Conservation (phyloP, 2,797 vertebrate genomes). For the Leptoclinus maculatus region DNA sequence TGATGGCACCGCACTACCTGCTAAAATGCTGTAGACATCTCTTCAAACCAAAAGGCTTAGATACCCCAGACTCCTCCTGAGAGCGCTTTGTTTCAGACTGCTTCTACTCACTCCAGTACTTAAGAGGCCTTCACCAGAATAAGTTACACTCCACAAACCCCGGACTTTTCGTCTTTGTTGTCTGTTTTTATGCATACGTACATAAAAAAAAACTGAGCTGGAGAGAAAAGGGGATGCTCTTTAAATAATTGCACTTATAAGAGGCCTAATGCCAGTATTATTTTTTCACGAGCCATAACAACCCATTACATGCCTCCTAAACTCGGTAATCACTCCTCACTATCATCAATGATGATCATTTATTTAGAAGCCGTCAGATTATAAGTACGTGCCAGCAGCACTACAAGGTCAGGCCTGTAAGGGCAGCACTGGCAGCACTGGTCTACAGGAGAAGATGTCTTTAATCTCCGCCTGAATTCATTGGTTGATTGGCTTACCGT, state of each 20-base stretch:
- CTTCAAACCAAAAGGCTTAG: conserved; percentile 33
- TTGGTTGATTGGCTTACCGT: conserved; percentile 25
- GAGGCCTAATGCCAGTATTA: conserved; percentile 14
- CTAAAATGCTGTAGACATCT: conserved; percentile 35
- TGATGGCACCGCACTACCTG: conserved; percentile 35
- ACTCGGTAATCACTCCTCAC: conserved; percentile 41
- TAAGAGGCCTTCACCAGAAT: conserved; percentile 24
- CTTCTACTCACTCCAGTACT: conserved; percentile 5
- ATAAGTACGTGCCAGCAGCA: conserved; percentile 6
- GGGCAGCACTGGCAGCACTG: conserved; percentile 1
- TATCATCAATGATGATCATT: conserved; percentile 43
- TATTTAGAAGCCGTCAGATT: conserved; percentile 33
- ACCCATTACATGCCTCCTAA: conserved; percentile 25
- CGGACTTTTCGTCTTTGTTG: conserved; percentile 21
- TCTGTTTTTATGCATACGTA: neutral
- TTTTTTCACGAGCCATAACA: conserved; percentile 36
- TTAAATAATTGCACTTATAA: conserved; percentile 16
- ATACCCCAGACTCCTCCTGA: conserved; percentile 21
- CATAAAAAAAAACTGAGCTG: neutral
- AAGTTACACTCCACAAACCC: conserved; percentile 17
- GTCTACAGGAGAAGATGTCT: conserved; percentile 3
- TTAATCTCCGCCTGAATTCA: conserved; percentile 19
- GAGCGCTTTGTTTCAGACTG: conserved; percentile 33
- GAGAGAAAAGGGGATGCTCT: neutral
- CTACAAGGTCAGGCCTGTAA: conserved; percentile 4